Evolutionary conservation across 2,797 vertebrate genomes (phyloP), one percentile per base, ranked within the genome.

Genomic region (Cynopterus sphinx): DNA sequence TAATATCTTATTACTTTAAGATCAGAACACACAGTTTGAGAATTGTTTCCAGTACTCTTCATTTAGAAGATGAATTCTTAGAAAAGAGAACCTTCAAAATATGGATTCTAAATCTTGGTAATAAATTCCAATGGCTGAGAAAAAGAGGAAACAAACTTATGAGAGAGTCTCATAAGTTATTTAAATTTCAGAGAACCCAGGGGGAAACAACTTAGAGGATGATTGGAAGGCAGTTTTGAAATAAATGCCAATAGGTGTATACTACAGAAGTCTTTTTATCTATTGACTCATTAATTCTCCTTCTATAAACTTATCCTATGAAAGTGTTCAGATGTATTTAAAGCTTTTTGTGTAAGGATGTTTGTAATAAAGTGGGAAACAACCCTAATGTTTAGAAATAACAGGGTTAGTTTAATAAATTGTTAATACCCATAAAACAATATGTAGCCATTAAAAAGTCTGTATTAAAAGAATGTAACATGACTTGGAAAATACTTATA

Each of bases 61-160:
- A 83, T 91, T 15, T 87, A 22, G 31, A 88, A 90, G n/a, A 82
- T 67, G 46, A 92, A 67, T 86, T 70, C 36, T 65, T 96, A 33
- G n/a, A 95, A 85, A 92, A 91, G 55, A 91, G 24, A 94, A 43
- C n/a, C 10, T 24, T 73, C 41, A 94, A 94, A 91, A 84, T 12
- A 22, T 70, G 19, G 24, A n/a, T 81, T 95, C n/a, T 96, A 91
- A 94, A 49, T 94, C 19, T 91, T 75, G 24, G 36, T 90, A 55
- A 67, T 95, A 82, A 74, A 78, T 43, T 71, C 65, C 86, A 90
- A 36, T 88, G 31, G 39, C 22, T 19, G 63, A 85, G 67, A 68
- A 92, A 87, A 87, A 87, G 63, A 81, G 53, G 75, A 70, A 83
- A 63, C 17, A 92, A 74, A 70, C 41, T 68, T 51, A 59, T 63